A percentile compares a stretch with the other conserved stretches of the same genome.
phyloP scores from a whole-genome alignment of 2,797 vertebrate species.

The Glossophaga mutica region DNA sequence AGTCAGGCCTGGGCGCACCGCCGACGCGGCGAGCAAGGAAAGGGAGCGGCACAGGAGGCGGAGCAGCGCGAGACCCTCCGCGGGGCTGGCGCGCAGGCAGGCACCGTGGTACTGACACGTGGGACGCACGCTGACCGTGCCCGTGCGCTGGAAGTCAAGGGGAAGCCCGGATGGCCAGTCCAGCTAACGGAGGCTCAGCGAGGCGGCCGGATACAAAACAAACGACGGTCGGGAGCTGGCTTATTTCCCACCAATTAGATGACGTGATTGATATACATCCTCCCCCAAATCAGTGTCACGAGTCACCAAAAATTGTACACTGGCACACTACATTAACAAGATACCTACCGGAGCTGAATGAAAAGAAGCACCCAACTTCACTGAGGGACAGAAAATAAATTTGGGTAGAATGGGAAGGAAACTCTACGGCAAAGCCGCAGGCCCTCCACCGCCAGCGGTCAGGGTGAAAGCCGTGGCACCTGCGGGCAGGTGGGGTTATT shows the following conservation, averaged over 20 bases:
- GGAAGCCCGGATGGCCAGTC: no score
- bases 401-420: not conserved
- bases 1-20: not conserved
- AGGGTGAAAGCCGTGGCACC: not conserved
- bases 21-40: fast-evolving
- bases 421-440: no score
- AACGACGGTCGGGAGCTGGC: not conserved
- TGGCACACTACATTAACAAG: not conserved
- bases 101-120: fast-evolving
- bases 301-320: not conserved
- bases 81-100: fast-evolving
- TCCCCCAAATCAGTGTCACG: not conserved
- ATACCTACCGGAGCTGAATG: not conserved
- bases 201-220: not conserved
- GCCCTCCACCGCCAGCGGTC: not conserved
- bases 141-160: not conserved
- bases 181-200: not conserved
- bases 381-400: not conserved
- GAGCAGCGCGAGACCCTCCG: fast-evolving
- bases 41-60: fast-evolving
- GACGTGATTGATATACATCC: not conserved
- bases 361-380: not conserved
- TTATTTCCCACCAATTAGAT: not conserved
- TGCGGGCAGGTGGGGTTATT: not conserved
- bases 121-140: fast-evolving